Base-by-base conservation (phyloP, 2,113 vertebrate species). In the Microcebus tavaratra region DNA sequence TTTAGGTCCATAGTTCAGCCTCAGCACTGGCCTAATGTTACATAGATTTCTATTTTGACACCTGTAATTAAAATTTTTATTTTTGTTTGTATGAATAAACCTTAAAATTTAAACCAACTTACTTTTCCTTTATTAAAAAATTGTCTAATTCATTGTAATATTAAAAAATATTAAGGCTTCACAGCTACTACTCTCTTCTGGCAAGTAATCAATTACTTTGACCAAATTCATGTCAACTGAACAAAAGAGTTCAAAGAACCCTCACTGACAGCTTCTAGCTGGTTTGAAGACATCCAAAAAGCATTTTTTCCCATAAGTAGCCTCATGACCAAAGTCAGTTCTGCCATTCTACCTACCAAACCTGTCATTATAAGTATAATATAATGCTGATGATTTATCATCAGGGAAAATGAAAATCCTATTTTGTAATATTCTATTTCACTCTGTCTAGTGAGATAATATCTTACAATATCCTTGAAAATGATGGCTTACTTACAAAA, bases 81-180 rank as follows among this genome's bases (percentile, higher is more conserved):
- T 15, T 34, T 67, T n/a, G 17, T 55, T 93, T 86, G 93, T 50
- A 68, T 67, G 48, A 87, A 92, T 80, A 93, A 94, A 76, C 2
- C 21, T 90, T 87, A 80, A 97, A 93, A 78, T 70, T 11, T 23
- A 96, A 93, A 68, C 29, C n/a, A 96, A 88, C 25, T 80, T 65
- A 72, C 25, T 84, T 75, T 75, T 61, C 23, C 78, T 93, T 89
- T 48, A 80, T 95, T 27, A 96, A 87, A 76, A 85, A 90, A 78
- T 23, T 21, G 18, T 6, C 45, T 42, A 34, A 96, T 68, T 48
- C 27, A 34, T 73, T 86, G 70, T 87, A 76, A 76, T 29, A 48
- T 76, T 87, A 92, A 94, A 39, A 45, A 86, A 91, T 81, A 34
- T 75, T 76, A 21, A 95, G 25, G 90, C 63, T 63, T 13, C 65